Evolutionary conservation across 2,888 invertebrate genomes (phyloP).

Genomic region (Diadromus collaris): DNA sequence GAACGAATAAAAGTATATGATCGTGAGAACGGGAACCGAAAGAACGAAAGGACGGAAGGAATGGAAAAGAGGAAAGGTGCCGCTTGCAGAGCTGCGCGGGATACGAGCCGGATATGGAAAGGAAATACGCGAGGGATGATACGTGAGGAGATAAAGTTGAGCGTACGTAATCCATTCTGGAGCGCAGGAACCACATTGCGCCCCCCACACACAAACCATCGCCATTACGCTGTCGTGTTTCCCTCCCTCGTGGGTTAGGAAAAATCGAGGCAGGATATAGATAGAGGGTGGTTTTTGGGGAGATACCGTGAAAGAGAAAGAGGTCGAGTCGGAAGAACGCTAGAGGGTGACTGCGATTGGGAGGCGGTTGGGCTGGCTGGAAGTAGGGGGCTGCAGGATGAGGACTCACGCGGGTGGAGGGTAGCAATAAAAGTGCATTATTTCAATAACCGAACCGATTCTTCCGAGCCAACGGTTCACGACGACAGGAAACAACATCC

Average conservation of each 20-base stretch:
- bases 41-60: slow-evolving; percentile 26
- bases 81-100: slow-evolving; percentile 53
- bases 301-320: slow-evolving; percentile 20
- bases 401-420: slow-evolving; percentile 32
- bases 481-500: slow-evolving; percentile 79
- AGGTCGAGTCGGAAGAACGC: slow-evolving; percentile 14
- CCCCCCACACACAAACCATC: slow-evolving; percentile 1
- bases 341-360: neutral
- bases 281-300: slow-evolving; percentile 31
- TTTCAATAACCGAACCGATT: slow-evolving; percentile 78
- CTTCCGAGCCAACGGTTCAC: slow-evolving; percentile 75
- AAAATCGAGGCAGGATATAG: slow-evolving; percentile 3
- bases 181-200: slow-evolving; percentile 49
- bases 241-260: slow-evolving; percentile 18
- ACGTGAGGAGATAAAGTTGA: slow-evolving; percentile 62
- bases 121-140: slow-evolving; percentile 56
- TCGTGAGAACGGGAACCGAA: slow-evolving; percentile 30
- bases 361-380: neutral
- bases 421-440: slow-evolving; percentile 77
- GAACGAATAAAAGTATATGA: slow-evolving; percentile 41
- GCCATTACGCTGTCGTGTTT: slow-evolving; percentile 29
- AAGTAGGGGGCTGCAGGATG: slow-evolving; percentile 11
- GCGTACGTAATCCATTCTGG: slow-evolving; percentile 62
- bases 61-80: slow-evolving; percentile 59
- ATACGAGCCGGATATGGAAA: slow-evolving; percentile 27